These are phyloP conservation scores for Halocynthia roretzi DNA, from an alignment of 23 tunicate species.

Conservation along the genomic window DNA sequence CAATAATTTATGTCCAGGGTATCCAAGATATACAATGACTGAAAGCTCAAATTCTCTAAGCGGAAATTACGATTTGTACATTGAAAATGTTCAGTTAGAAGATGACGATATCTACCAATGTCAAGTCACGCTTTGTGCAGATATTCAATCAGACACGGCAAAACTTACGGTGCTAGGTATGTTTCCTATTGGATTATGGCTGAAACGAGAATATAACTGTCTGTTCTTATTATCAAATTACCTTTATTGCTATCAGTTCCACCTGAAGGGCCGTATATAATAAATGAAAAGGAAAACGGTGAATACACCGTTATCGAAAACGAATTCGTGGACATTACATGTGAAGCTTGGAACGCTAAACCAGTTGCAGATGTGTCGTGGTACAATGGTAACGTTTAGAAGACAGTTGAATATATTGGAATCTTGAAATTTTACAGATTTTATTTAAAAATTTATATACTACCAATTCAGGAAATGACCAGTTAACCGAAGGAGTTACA, in stretches of 20 bases:
- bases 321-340: constrained; percentile 25
- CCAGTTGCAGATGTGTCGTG: constrained; percentile 60
- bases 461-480: constrained; percentile 22
- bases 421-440: not conserved
- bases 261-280: constrained; percentile 62
- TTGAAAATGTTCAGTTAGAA: constrained; percentile 33
- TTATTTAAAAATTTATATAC: not conserved
- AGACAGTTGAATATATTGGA: not conserved
- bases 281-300: constrained; percentile 17
- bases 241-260: constrained; percentile 28
- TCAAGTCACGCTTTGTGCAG: constrained; percentile 47
- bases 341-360: constrained; percentile 70
- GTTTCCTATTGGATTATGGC: not conserved
- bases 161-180: constrained; percentile 58
- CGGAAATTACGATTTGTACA: constrained; percentile 66
- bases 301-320: constrained; percentile 36
- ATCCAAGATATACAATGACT: constrained; percentile 60
- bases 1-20: not conserved
- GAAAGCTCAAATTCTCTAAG: constrained; percentile 24
- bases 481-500: constrained; percentile 30
- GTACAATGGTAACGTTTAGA: constrained; percentile 46
- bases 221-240: too few species aligned
- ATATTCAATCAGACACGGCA: constrained; percentile 34
- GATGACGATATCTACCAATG: constrained; percentile 71
- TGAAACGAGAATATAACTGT: not conserved